Base-by-base conservation (phyloP, 2,113 vertebrate species). In the Apus apus region DNA sequence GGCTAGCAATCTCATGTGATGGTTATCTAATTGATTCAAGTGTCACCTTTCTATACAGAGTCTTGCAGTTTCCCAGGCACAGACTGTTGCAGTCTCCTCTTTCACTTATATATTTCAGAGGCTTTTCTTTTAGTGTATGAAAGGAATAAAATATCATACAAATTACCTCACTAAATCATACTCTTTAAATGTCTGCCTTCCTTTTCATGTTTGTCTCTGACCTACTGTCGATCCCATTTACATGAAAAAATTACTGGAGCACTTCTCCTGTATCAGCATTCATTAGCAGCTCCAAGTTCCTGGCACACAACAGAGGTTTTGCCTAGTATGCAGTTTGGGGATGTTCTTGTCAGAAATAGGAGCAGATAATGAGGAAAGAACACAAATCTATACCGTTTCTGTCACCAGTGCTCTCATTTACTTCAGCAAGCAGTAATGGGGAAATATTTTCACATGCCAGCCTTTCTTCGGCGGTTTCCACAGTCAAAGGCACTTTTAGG, bases 91-190 rank as follows among this genome's bases (percentile, higher is more conserved):
- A 85, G 57, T 81, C 45, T 79, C 8, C 30, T 78, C 70, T 78
- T 65, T 91, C 58, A 62, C 79, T 93, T 96, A 22, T 70, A 79
- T 88, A 93, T 94, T 96, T 92, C 65, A 92, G 65, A 91, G 36
- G 29, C 53, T 86, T 94, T 95, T 89, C n/a, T 94, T 93, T 89
- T 51, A 65, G 71, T 36, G 15, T 57, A 86, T 88, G 79, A 90
- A 94, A 92, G 76, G 85, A 94, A 96, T 86, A 78, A 93, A 96
- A 83, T 88, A 86, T 89, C 76, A 89, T 64, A 95, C 74, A 92
- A 94, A 94, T 96, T 94, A 96, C 89, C 65, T 90, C 87, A 87
- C 87, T 94, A 92, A 96, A 95, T 94, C 83, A 94, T 93, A 94
- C 93, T 78, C 84, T 94, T 92, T 93, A 96, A 83, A 77, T 16